A percentile compares a stretch with the other conserved stretches of the same genome.
phyloP scores from a whole-genome alignment of 2,797 vertebrate genomes.

The Rhadinocentrus ornatus region DNA sequence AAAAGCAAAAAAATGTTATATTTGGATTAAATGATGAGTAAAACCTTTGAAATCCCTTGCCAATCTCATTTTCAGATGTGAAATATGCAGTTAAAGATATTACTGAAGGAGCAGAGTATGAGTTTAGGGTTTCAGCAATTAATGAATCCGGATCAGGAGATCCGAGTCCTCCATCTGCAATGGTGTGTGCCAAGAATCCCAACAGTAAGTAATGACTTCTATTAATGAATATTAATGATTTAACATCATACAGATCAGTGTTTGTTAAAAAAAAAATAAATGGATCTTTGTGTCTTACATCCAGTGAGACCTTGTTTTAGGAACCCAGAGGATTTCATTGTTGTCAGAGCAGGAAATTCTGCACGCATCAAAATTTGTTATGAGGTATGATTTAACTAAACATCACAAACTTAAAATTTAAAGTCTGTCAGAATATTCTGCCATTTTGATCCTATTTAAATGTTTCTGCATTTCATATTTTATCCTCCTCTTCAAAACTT shows the following conservation, averaged over 20 bases:
- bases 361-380: constrained; percentile 84
- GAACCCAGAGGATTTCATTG: constrained; percentile 84
- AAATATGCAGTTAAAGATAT: constrained; percentile 80
- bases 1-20: neutral
- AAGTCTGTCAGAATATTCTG: neutral
- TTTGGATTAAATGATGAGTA: neutral
- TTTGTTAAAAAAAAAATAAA: neutral
- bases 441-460: neutral
- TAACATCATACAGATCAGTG: neutral
- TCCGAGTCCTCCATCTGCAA: constrained; percentile 81
- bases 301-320: constrained; percentile 86
- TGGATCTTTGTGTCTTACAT: constrained; percentile 37
- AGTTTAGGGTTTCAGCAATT: constrained; percentile 90
- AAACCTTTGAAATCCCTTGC: neutral
- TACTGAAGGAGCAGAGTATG: constrained; percentile 86
- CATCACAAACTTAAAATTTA: no score
- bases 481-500: neutral
- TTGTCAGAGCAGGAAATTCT: constrained; percentile 84
- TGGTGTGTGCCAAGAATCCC: constrained; percentile 85
- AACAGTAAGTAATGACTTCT: constrained; percentile 81
- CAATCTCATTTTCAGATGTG: constrained; percentile 46
- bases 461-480: constrained; percentile 1
- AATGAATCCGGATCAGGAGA: constrained; percentile 86
- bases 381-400: constrained; percentile 85
- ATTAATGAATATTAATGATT: constrained; percentile 12